Base-by-base conservation (phyloP, 2,888 invertebrate species). In the Hemistola chrysoprasaria region DNA sequence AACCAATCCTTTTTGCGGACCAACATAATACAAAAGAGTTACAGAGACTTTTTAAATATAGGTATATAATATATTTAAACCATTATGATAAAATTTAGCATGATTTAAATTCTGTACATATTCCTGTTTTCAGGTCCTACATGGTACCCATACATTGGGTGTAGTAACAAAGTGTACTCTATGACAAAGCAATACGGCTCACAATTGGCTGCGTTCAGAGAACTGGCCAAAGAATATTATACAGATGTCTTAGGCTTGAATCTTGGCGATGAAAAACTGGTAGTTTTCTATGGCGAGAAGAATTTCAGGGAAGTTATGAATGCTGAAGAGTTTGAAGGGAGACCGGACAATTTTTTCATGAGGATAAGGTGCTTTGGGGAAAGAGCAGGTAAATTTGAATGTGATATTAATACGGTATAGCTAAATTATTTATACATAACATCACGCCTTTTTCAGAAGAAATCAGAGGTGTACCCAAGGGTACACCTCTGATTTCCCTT, bases 261-360 rank as follows among this genome's bases (percentile, higher is more conserved):
- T 47, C 65, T 93, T 39, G 92, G 92, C 4, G 70, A 78, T 8
- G 86, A 90, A 47, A 73, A 78, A 27, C 65, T 92, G 1, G 89
- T 92, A 1, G 64, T 90, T 0, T 84, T 91, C n/a, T 88, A 87
- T 2, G 90, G 91, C 1, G 65, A 83, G 10, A 79, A 90, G 21
- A 78, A 90, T 1, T 82, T 91, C 2, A 89, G 82, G 37, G 88
- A 91, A 55, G 85, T 90, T 8, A 70, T 91, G 8, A 73, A 75
- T 0, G 71, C 78, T 21, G 90, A 91, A 4, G 90, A 91, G 35
- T 91, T 92, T 48, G 90, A 91, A 47, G 92, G 91, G 1, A 78
- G 93, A 38, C 92, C 92, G 0, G 90, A 91, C 55, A 92, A 91
- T 6, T 92, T 91, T 58, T 91, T 92, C 61, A 92, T 91, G 60